Percentiles rank a stretch among this genome's conserved stretches.
Evolutionary conservation across 2,888 invertebrate genomes (phyloP).

Genomic region (Cerastis rubricosa): DNA sequence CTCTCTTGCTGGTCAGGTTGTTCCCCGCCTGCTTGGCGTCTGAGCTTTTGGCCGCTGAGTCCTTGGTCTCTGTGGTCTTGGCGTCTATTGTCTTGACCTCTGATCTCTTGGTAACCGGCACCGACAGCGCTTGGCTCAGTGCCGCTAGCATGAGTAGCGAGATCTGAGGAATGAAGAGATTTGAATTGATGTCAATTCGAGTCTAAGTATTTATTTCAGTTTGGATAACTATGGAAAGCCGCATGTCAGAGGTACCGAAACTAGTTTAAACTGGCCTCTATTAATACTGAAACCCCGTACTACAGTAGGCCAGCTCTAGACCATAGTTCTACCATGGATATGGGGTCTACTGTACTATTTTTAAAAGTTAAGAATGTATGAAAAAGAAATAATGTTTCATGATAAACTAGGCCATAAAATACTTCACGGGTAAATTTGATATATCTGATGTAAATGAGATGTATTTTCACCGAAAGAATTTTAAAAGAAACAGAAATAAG

Average conservation of each 20-base stretch:
- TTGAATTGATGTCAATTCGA: not conserved
- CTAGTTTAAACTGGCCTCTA: not conserved
- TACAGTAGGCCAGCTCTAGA: not conserved
- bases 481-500: not conserved
- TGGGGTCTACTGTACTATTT: not conserved
- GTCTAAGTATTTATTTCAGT: not conserved
- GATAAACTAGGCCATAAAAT: not conserved
- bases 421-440: not conserved
- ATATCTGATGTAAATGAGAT: not conserved
- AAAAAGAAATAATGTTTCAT: not conserved
- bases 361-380: not conserved
- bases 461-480: too few relatives aligned
- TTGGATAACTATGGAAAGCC: not conserved
- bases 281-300: not conserved
- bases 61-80: slow-evolving; percentile 25
- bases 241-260: not conserved
- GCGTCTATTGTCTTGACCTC: slow-evolving; percentile 34
- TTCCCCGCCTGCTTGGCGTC: slow-evolving; percentile 50
- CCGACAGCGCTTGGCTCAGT: slow-evolving; percentile 69
- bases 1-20: slow-evolving; percentile 75
- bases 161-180: slow-evolving; percentile 68
- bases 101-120: slow-evolving; percentile 46
- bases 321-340: not conserved
- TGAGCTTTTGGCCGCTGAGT: slow-evolving; percentile 41
- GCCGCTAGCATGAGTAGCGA: slow-evolving; percentile 75